Percentiles rank a stretch among this genome's conserved stretches.
Conservation (phyloP, 2,797 vertebrate genomes). For the Sebastes flavidus region DNA sequence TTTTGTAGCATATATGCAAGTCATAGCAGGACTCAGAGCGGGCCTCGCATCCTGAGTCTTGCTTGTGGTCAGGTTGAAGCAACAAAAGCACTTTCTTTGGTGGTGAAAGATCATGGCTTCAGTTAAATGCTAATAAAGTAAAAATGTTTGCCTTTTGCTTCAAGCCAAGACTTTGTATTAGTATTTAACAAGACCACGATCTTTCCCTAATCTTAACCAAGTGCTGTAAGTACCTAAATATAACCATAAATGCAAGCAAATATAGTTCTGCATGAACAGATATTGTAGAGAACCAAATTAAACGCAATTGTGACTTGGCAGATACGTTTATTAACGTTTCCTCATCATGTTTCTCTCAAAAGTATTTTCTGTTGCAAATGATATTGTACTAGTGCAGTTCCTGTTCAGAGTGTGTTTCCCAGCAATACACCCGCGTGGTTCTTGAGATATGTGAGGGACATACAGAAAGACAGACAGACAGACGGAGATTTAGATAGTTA, state of each 20-base stretch:
- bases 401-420: no score
- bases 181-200: neutral
- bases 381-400: neutral
- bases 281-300: neutral
- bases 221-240: neutral
- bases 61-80: neutral
- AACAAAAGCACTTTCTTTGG: neutral
- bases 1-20: neutral
- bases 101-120: neutral
- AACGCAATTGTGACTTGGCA: neutral
- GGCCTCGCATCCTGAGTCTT: neutral
- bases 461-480: no score
- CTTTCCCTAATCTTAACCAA: neutral
- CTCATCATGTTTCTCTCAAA: neutral
- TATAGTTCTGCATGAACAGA: neutral
- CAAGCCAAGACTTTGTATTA: neutral
- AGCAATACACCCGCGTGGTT: no score
- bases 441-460: no score
- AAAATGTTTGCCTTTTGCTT: neutral
- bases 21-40: neutral
- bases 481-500: no score
- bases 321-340: neutral
- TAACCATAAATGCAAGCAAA: neutral
- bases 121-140: neutral
- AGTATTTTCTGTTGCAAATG: neutral